Evolutionary conservation across 2,888 invertebrate species (phyloP).

Genomic region (Diachrysia chrysitis): DNA sequence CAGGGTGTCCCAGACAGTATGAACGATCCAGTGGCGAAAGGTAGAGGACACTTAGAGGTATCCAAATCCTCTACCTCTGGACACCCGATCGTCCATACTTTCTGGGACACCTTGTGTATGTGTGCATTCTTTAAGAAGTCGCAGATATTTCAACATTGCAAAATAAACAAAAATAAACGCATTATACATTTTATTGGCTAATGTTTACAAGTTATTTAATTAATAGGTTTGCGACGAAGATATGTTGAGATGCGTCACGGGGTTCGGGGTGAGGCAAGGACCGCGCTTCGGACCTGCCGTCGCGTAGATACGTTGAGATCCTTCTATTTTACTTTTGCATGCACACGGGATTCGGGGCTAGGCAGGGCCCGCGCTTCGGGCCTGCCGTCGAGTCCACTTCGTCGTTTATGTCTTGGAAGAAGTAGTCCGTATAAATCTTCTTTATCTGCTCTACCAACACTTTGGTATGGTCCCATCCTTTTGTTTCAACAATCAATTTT

Average conservation of each 20-base stretch:
- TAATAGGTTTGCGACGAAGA: no score
- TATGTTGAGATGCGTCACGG: background rate
- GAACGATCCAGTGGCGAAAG: no score
- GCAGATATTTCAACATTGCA: no score
- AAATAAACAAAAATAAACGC: no score
- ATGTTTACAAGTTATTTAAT: no score
- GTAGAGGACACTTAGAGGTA: no score
- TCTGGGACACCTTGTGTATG: no score
- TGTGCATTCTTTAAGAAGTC: no score
- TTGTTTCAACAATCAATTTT: constrained; percentile 96
- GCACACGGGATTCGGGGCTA: constrained; percentile 41
- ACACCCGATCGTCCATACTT: no score
- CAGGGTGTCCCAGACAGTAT: no score
- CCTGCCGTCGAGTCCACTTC: background rate
- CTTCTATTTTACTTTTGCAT: constrained; percentile 37
- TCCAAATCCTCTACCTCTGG: no score
- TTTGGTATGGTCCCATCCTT: constrained; percentile 93
- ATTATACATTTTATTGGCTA: no score
- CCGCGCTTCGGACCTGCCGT: constrained; percentile 24
- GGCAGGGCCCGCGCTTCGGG: constrained; percentile 41
- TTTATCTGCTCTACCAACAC: constrained; percentile 79
- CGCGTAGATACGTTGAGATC: background rate
- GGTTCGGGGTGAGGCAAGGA: constrained; percentile 46
- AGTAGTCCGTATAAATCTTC: constrained; percentile 91
- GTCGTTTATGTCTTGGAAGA: constrained; percentile 51